Evolutionary conservation across 2,797 vertebrate genomes (phyloP), one percentile per base, ranked within the genome.

Genomic region (Anguilla megastoma): DNA sequence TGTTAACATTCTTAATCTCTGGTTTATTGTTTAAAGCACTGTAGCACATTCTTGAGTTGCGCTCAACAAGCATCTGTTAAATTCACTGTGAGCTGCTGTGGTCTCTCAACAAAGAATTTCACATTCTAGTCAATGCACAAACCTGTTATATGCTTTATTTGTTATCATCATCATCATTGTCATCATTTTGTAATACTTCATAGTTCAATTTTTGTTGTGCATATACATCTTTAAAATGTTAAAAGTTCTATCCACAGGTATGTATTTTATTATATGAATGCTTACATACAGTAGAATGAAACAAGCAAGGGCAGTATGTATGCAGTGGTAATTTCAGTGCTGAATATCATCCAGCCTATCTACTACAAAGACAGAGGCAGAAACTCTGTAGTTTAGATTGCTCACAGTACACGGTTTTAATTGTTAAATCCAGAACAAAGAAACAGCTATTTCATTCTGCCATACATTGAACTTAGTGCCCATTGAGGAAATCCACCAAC

Each of bases 1-100:
- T 95, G 95, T 96, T 96, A 95, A 94, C 92, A 27, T 95, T 90
- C 92, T 95, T 95, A 96, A 96, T 95, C 94, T 95, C 93, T 90
- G 91, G 91, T 92, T 93, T 94, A 95, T 94, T 93, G 94, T 94
- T 94, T 91, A 92, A 93, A 94, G 93, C 90, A 93, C 69, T 90
- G 91, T 88, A 93, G 92, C 92, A 91, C 93, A 95, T 94, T 96
- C 91, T 92, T 95, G 92, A 94, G 91, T 94, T 92, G 88, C 86
- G 89, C 87, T 93, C 93, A 90, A 71, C 88, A 86, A 89, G 88
- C 93, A 94, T 95, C 93, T 96, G 94, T 92, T 93, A 92, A 91
- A 93, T 91, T 88, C 86, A 88, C 90, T 91, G 87, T 27, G 58
- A 88, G 85, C 85, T 89, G 88, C 52, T 76, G 79, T 41, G 84